Conservation (phyloP, 2,797 vertebrate species). For the Myiotriccus ornatus region DNA sequence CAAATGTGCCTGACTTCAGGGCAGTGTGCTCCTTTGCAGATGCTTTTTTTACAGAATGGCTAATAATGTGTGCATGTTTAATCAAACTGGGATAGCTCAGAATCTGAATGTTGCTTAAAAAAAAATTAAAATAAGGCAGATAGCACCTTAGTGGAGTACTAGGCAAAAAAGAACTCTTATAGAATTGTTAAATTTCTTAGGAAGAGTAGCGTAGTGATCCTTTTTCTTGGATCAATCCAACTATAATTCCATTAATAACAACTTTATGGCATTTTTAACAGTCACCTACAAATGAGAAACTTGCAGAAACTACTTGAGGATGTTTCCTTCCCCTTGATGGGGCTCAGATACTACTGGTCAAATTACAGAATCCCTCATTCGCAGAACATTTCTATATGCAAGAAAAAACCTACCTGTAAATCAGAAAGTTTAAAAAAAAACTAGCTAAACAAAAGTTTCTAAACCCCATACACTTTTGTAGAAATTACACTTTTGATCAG, state of each 20-base stretch:
- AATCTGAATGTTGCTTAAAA: not conserved
- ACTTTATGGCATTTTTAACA: slow-evolving; percentile 47
- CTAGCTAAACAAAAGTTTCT: not conserved
- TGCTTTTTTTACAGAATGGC: slow-evolving; percentile 26
- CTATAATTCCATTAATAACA: slow-evolving; percentile 45
- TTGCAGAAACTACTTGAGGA: slow-evolving; percentile 26
- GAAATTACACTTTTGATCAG: not conserved
- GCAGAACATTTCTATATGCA: not conserved
- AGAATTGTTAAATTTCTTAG: not conserved
- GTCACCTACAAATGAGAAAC: slow-evolving; percentile 23
- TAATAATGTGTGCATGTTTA: slow-evolving; percentile 40
- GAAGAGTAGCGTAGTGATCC: not conserved
- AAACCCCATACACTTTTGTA: not conserved
- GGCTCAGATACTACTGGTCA: not conserved
- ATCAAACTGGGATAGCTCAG: not conserved
- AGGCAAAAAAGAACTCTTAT: not conserved
- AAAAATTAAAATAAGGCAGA: not conserved
- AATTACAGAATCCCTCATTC: not conserved
- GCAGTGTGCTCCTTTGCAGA: slow-evolving; percentile 28
- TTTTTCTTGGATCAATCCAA: slow-evolving; percentile 5
- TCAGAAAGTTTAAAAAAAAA: not conserved
- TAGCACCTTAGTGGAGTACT: not conserved
- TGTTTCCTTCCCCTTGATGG: not conserved
- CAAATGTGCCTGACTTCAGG: slow-evolving; percentile 47
- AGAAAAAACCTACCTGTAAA: not conserved